phyloP scores from a whole-genome alignment of 37 sponge, comb jelly and placozoan genomes.

The Bolinopsis microptera region DNA sequence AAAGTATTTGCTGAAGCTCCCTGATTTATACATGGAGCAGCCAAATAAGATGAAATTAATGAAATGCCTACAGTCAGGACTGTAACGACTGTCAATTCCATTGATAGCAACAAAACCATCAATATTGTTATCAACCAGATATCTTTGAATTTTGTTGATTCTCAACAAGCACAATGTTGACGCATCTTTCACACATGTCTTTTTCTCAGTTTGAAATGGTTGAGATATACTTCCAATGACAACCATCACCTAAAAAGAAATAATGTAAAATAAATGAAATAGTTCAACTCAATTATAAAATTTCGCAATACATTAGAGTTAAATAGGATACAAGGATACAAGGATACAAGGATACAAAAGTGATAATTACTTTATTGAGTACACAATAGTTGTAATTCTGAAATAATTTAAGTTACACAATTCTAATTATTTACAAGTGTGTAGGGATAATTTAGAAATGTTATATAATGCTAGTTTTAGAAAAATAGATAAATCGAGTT shows the following conservation, averaged over 20 bases:
- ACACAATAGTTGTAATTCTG: too few relatives aligned
- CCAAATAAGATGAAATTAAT: constrained; percentile 47
- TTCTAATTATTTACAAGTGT: too few relatives aligned
- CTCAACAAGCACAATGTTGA: background rate
- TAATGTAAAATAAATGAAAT: too few relatives aligned
- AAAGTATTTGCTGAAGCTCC: background rate
- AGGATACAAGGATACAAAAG: too few relatives aligned
- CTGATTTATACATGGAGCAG: constrained; percentile 25
- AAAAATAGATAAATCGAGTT: too few relatives aligned
- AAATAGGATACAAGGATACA: too few relatives aligned
- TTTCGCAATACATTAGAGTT: too few relatives aligned
- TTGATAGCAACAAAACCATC: constrained; percentile 24
- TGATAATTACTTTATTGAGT: too few relatives aligned
- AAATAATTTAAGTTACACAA: too few relatives aligned
- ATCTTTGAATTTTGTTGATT: constrained; percentile 12
- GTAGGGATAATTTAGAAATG: too few relatives aligned
- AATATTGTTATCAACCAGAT: background rate
- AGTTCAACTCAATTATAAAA: too few relatives aligned
- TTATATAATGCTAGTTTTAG: too few relatives aligned
- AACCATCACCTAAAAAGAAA: constrained; percentile 16
- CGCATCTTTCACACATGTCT: constrained; percentile 11
- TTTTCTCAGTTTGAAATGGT: background rate
- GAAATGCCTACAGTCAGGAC: constrained; percentile 23
- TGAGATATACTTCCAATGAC: background rate
- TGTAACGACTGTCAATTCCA: constrained; percentile 45